Base-by-base conservation (phyloP, 2,113 vertebrate species). In the Seriola rivoliana region DNA sequence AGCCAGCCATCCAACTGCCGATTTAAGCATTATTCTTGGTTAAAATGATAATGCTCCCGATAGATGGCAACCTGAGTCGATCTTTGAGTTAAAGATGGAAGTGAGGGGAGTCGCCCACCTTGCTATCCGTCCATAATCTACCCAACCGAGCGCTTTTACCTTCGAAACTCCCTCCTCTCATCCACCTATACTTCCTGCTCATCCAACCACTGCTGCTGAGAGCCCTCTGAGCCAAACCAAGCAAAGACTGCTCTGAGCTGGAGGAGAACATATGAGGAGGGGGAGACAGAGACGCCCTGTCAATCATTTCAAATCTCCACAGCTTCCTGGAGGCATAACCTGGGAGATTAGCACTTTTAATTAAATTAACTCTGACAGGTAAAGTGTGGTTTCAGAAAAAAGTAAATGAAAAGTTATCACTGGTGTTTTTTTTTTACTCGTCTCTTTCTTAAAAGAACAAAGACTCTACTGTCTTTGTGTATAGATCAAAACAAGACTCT, bases 21-120 rank as follows among this genome's bases (percentile, higher is more conserved):
- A 66, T 79, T 74, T 19, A 21, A 62, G 40, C 70, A 67, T 85
- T 88, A 81, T 86, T 70, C 69, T 78, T 80, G 12, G 62, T 82
- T 66, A 38, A 85, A 79, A 75, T 54, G 10, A 74, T n/a, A 17
- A 71, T 5, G 32, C 46, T 81, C 76, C 67, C 73, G 21, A 14
- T 13, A 46, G 80, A 77, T 32, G 54, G 44, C 5, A 21, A 36
- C 60, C 65, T 12, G 38, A 62, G 62, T 79, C 2, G 0, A 48
- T 80, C 25, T 65, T 29, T 50, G 32, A 75, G 21, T 59, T 71
- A 50, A 29, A 77, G 32, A 59, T 13, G 29, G 38, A 42, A 63
- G 36, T 4, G 3, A 29, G 19, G 48, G 32, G n/a, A 58, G 50
- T n/a, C 29, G n/a, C 52, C 38, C 21, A 59, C 71, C n/a, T 65